Percentiles rank a stretch among this genome's conserved stretches.
phyloP scores from a whole-genome alignment of 2,888 invertebrate species.

The Ectropis crepuscularia region DNA sequence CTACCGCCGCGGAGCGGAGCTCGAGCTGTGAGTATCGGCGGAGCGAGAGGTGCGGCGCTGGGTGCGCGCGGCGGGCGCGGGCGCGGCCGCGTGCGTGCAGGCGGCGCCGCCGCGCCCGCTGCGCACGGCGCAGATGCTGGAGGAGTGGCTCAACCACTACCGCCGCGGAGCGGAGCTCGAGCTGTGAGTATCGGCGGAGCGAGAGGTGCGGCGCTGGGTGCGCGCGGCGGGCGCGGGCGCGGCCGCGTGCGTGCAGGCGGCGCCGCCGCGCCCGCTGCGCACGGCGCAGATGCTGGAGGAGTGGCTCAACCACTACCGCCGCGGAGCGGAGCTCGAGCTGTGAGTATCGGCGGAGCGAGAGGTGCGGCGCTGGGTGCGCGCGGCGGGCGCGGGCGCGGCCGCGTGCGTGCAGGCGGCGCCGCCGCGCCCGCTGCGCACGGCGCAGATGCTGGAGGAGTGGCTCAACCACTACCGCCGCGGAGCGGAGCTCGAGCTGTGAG shows the following conservation, averaged over 20 bases:
- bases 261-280: slow-evolving; percentile 94
- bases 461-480: slow-evolving; percentile 38
- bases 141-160: slow-evolving; percentile 98
- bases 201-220: slow-evolving; percentile 95
- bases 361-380: slow-evolving; percentile 95
- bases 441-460: slow-evolving; percentile 95
- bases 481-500: slow-evolving; percentile 83
- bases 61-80: slow-evolving; percentile 93
- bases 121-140: slow-evolving; percentile 93
- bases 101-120: slow-evolving; percentile 93
- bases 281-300: slow-evolving; percentile 93
- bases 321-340: slow-evolving; percentile 80
- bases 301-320: slow-evolving; percentile 97
- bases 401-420: slow-evolving; percentile 90
- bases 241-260: slow-evolving; percentile 89
- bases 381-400: slow-evolving; percentile 92
- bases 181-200: slow-evolving; percentile 90
- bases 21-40: slow-evolving; percentile 88
- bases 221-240: slow-evolving; percentile 93
- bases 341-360: slow-evolving; percentile 91
- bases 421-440: slow-evolving; percentile 94
- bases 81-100: slow-evolving; percentile 91
- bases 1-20: slow-evolving; percentile 86
- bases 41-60: slow-evolving; percentile 95
- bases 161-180: slow-evolving; percentile 84